A percentile compares a stretch with the other conserved stretches of the same genome.
These are phyloP conservation scores for Spodoptera picta DNA, from an alignment of 2,888 invertebrate genomes.

Conservation along the genomic window DNA sequence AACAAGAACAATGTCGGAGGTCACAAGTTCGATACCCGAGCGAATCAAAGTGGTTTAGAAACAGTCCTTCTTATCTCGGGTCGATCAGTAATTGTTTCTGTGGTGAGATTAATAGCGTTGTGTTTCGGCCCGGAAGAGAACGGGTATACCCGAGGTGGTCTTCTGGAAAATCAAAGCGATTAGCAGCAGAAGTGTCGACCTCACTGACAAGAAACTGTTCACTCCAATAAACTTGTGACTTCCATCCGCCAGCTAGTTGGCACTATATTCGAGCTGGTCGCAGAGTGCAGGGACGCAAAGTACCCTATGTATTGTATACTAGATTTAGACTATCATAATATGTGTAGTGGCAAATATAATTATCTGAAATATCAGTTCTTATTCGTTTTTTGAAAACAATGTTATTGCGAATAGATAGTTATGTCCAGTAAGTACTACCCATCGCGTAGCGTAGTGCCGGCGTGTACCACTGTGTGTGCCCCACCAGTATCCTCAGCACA, in stretches of 20 bases:
- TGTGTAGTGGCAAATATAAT: no score
- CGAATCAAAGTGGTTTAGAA: conserved; percentile 36
- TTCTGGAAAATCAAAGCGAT: conserved; percentile 54
- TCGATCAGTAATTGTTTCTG: conserved; percentile 37
- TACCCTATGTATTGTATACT: no score
- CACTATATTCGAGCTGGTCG: no score
- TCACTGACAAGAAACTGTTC: conserved; percentile 23
- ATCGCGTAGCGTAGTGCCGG: no score
- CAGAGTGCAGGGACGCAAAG: no score
- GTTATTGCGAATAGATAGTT: no score
- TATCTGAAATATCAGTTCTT: no score
- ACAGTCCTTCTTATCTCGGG: conserved; percentile 35
- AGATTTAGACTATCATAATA: no score
- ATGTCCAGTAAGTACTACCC: no score
- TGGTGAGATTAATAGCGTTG: conserved; percentile 37
- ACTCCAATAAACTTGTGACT: conserved; percentile 18
- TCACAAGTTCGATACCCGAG: conserved; percentile 29
- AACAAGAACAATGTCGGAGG: conserved; percentile 25
- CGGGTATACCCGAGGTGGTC: conserved; percentile 33
- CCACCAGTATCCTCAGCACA: conserved; percentile 2
- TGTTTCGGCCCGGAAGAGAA: conserved; percentile 24
- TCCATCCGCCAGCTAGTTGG: not conserved
- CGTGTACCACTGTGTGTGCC: no score
- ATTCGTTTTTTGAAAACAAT: no score
- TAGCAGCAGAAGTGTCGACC: conserved; percentile 10